phyloP scores from a whole-genome alignment of 2,888 invertebrate genomes.

The Julus scandinavius region DNA sequence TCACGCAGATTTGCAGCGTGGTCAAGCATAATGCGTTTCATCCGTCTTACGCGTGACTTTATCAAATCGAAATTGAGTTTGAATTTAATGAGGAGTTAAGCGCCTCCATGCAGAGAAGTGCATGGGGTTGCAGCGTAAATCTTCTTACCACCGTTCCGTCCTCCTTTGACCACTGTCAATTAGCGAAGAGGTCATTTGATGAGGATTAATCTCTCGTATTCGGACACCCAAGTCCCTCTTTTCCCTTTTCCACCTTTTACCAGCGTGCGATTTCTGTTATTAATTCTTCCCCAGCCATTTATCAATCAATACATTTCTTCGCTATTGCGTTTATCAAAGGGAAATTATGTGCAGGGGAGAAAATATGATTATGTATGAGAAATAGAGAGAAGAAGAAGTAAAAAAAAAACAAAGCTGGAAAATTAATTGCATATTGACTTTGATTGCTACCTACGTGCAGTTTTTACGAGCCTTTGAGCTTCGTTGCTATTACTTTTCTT shows the following conservation, averaged over 20 bases:
- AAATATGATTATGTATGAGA: slow-evolving; percentile 33
- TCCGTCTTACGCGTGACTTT: slow-evolving; percentile 12
- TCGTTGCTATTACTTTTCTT: not conserved
- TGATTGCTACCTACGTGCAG: slow-evolving; percentile 35
- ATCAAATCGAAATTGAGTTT: slow-evolving; percentile 21
- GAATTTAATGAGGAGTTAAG: slow-evolving; percentile 27
- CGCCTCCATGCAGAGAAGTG: not conserved
- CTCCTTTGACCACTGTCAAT: slow-evolving; percentile 20
- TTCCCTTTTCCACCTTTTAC: not conserved
- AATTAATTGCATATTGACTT: slow-evolving; percentile 50
- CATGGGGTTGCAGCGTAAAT: not conserved
- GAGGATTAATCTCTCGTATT: slow-evolving; percentile 44
- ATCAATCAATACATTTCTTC: slow-evolving; percentile 39
- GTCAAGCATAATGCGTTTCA: slow-evolving; percentile 13
- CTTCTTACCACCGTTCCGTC: slow-evolving; percentile 37
- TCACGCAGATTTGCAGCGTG: slow-evolving; percentile 12
- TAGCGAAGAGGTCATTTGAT: slow-evolving; percentile 49
- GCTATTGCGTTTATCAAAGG: slow-evolving; percentile 14
- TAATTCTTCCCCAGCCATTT: slow-evolving; percentile 41
- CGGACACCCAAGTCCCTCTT: not conserved
- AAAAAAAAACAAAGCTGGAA: slow-evolving; percentile 38
- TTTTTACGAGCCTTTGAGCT: slow-evolving; percentile 28
- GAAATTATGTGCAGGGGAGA: slow-evolving; percentile 8
- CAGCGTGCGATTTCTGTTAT: not conserved
- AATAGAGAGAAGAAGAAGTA: not conserved